phyloP scores from a whole-genome alignment of 1,140 invertebrate species.

The Sarcophaga bullata region DNA sequence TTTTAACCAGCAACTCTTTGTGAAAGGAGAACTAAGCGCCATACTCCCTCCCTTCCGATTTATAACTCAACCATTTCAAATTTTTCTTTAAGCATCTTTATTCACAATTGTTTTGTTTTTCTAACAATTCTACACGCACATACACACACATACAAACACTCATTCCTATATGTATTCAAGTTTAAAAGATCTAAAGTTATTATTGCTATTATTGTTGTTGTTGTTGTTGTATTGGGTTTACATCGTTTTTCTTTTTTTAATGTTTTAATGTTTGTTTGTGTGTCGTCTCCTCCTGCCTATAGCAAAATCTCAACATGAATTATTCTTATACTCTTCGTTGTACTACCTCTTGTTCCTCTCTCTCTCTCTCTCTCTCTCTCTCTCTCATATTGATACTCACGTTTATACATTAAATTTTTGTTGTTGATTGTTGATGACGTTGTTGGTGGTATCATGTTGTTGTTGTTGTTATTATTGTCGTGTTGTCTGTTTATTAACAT shows the following conservation, averaged over 20 bases:
- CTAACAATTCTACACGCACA: slow-evolving; percentile 2
- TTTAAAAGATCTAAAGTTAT: neutral
- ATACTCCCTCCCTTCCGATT: no score
- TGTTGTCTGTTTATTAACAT: slow-evolving; percentile 30
- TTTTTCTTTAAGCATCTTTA: neutral
- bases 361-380: no score
- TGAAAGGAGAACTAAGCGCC: no score
- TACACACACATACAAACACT: neutral
- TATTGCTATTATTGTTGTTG: neutral
- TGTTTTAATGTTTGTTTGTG: neutral
- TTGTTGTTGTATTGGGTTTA: neutral
- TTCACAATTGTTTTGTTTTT: slow-evolving; percentile 13
- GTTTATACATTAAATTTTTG: neutral
- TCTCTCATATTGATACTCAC: no score
- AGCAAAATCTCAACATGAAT: slow-evolving; percentile 15
- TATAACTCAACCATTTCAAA: neutral
- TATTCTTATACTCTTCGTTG: neutral
- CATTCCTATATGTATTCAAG: neutral
- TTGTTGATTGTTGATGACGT: neutral
- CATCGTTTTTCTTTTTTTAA: neutral
- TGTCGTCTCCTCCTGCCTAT: neutral
- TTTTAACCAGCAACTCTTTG: no score
- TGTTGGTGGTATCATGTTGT: neutral
- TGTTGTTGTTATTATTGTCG: slow-evolving; percentile 17
- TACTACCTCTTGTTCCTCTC: no score